Percentiles rank a stretch among this genome's conserved stretches.
Evolutionary conservation across 1,140 invertebrate genomes (phyloP).

Genomic region (Drosophila rufa): DNA sequence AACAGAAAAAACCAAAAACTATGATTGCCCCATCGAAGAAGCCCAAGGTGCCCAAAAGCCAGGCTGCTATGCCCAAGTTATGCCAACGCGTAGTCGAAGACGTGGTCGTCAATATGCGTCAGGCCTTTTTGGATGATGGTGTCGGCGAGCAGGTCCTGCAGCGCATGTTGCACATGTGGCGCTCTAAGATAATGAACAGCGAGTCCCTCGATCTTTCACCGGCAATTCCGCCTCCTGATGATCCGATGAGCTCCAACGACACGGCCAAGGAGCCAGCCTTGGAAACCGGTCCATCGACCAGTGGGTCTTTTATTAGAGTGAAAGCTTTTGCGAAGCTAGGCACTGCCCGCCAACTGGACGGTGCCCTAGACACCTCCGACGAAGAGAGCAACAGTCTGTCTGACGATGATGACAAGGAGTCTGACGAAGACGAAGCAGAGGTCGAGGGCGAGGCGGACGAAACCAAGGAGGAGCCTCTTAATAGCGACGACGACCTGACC

Average conservation of each 20-base stretch:
- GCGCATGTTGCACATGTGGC: slow-evolving; percentile 9
- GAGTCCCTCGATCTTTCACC: not conserved
- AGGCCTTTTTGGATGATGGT: not conserved
- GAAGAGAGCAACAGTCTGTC: not conserved
- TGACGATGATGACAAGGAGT: not conserved
- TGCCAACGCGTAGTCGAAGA: slow-evolving; percentile 1
- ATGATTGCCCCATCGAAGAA: not conserved
- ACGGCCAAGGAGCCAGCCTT: no score
- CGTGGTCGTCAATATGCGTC: slow-evolving; percentile 3
- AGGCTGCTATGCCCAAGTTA: not conserved
- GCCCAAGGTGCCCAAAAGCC: not conserved
- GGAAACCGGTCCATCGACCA: no score
- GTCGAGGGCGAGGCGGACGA: not conserved
- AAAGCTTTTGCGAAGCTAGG: not conserved
- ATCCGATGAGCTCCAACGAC: no score
- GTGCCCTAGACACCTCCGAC: not conserved
- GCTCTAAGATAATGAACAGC: not conserved
- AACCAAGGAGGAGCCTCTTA: not conserved
- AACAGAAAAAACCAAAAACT: not conserved
- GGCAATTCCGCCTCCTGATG: not conserved
- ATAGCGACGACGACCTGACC: slow-evolving; percentile 1
- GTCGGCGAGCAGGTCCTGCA: slow-evolving; percentile 1
- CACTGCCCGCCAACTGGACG: not conserved
- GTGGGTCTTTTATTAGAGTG: no score
- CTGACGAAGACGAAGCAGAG: not conserved